Base-by-base conservation (phyloP, 2,113 vertebrate species). In the Pseudopipra pipra region DNA sequence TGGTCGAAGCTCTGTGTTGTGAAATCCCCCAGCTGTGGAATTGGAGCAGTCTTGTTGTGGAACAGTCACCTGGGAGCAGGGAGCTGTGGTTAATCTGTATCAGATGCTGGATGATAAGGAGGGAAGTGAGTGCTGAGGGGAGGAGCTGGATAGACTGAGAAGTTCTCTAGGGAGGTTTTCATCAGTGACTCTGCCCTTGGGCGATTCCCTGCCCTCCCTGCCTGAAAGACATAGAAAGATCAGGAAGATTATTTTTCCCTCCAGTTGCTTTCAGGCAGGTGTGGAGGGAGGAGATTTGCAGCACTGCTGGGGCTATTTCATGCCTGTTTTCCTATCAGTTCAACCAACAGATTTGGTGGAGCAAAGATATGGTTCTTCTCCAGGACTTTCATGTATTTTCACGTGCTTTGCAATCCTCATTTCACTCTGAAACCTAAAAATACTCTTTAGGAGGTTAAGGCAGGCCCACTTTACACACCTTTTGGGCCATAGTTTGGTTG, bases 221-320 rank as follows among this genome's bases (percentile, higher is more conserved):
- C 18, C 65, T 37, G 13, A 31, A 43, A 46, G 33, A 37, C 37
- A 2, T 3, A 22, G 31, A 12, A 27, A 6, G 14, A 27, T 44
- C 10, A 8, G 51, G 2, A 6, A 22, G 8, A 7, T 8, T 31
- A 19, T 55, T 49, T 37, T 14, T 37, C 37, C 47, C 5, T 41
- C 11, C 1, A 7, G 0, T 19, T 65, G 10, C 5, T 68, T 68
- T 25, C 14, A 0, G 2, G 17, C 14, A 14, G 8, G 3, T 12
- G 23, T 44, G n/a, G n/a, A 44, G 44, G 19, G 19, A 25, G 43
- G 65, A 46, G 41, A 12, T n/a, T 9, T 1, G 3, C 0, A 0
- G 20, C 27, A 33, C 16, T 2, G 1, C 31, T 31, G 3, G 20
- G 39, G 16, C 22, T 62, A 49, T 37, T 22, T 63, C 39, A 8